Percentiles rank a stretch among this genome's conserved stretches.
Evolutionary conservation across 1,140 invertebrate species (phyloP).

Genomic region (Brachionus paranguensis): DNA sequence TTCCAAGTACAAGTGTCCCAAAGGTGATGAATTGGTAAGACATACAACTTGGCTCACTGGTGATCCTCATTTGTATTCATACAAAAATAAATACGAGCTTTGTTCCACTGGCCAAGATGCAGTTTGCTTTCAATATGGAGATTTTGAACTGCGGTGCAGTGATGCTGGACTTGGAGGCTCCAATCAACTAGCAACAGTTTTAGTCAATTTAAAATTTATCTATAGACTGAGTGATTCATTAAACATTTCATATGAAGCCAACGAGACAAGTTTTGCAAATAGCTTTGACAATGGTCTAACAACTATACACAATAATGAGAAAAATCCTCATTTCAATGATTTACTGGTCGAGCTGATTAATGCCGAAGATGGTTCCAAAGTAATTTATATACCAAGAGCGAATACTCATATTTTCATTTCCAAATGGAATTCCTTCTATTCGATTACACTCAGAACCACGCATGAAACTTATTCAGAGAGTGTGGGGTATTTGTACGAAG

Average conservation of each 20-base stretch:
- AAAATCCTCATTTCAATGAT: background rate
- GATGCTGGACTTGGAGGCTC: background rate
- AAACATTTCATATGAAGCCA: background rate
- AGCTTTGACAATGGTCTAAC: background rate
- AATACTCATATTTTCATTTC: background rate
- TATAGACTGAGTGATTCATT: background rate
- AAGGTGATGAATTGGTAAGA: background rate
- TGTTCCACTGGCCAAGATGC: background rate
- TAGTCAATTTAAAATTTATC: background rate
- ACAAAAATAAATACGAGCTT: slow-evolving; percentile 4
- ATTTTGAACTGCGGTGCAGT: background rate
- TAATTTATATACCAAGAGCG: background rate
- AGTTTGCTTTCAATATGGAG: background rate
- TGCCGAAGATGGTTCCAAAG: background rate
- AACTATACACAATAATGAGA: background rate
- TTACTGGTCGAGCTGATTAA: background rate
- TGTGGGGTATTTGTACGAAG: background rate
- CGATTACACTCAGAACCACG: background rate
- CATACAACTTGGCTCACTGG: background rate
- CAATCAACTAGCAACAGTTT: background rate
- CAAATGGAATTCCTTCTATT: background rate
- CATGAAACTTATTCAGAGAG: slow-evolving; percentile 12
- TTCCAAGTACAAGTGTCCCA: background rate
- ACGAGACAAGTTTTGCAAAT: background rate
- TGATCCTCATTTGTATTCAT: slow-evolving; percentile 14